phyloP scores from a whole-genome alignment of 2,797 vertebrate genomes.

The Champsocephalus esox region DNA sequence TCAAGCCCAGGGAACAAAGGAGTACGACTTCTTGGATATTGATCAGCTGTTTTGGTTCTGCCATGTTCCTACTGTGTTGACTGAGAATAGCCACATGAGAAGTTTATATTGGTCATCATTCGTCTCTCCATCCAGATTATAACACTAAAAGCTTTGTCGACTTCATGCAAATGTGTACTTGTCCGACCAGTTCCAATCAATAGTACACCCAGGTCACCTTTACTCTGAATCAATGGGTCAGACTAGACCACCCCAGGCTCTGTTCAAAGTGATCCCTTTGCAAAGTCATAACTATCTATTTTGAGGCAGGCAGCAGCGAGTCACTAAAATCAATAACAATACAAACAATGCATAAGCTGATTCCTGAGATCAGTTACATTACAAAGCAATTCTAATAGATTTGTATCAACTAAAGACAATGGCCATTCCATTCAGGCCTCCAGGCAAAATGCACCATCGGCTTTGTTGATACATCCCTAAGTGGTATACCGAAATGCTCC shows the following conservation, averaged over 20 bases:
- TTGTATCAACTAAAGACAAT: slow-evolving; percentile 23
- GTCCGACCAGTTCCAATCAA: slow-evolving; percentile 68
- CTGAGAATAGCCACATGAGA: slow-evolving; percentile 20
- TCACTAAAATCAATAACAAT: slow-evolving; percentile 64
- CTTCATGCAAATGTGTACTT: slow-evolving; percentile 48
- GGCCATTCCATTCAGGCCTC: neutral
- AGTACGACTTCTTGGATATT: slow-evolving; percentile 41
- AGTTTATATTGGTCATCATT: slow-evolving; percentile 21
- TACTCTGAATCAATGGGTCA: slow-evolving; percentile 75
- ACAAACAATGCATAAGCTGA: slow-evolving; percentile 45
- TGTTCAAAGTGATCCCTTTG: slow-evolving; percentile 57
- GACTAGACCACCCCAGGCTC: slow-evolving; percentile 50
- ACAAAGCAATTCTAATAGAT: slow-evolving; percentile 40
- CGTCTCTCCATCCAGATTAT: slow-evolving; percentile 20
- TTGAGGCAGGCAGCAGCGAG: slow-evolving; percentile 58
- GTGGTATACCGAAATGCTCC: neutral
- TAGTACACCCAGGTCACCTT: slow-evolving; percentile 74
- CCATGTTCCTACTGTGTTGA: slow-evolving; percentile 28
- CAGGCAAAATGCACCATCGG: neutral
- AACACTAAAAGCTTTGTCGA: slow-evolving; percentile 33
- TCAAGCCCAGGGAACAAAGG: slow-evolving; percentile 46
- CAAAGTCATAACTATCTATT: slow-evolving; percentile 81
- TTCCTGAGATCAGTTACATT: slow-evolving; percentile 44
- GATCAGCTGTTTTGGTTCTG: slow-evolving; percentile 41
- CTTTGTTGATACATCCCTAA: neutral